Evolutionary conservation across 1,140 invertebrate genomes (phyloP).

Genomic region (Amyelois transitella): DNA sequence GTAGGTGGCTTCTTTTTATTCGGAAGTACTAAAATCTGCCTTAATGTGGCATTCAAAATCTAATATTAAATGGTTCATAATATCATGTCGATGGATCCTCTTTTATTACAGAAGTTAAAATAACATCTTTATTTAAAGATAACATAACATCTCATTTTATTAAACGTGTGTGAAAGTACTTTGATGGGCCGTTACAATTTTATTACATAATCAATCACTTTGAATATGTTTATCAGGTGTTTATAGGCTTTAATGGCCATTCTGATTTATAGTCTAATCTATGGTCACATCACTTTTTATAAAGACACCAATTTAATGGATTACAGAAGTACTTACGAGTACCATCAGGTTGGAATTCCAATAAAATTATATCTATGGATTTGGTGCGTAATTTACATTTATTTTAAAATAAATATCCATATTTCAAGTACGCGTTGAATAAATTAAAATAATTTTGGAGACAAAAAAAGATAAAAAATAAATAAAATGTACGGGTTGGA

Average conservation of each 20-base stretch:
- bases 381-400: too few relatives aligned
- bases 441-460: too few relatives aligned
- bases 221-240: slow-evolving; percentile 14
- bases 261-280: slow-evolving; percentile 22
- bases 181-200: slow-evolving; percentile 12
- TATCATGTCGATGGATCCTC: slow-evolving; percentile 1
- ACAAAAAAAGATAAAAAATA: too few relatives aligned
- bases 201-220: slow-evolving; percentile 11
- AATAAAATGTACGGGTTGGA: too few relatives aligned
- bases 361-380: too few relatives aligned
- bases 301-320: not conserved
- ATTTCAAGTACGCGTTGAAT: too few relatives aligned
- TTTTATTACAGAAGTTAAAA: slow-evolving; percentile 2
- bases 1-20: too few relatives aligned
- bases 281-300: slow-evolving; percentile 1
- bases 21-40: too few relatives aligned
- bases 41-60: slow-evolving; percentile 5
- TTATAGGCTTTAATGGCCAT: slow-evolving; percentile 13
- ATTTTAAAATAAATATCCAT: too few relatives aligned
- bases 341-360: too few relatives aligned
- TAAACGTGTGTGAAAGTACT: not conserved
- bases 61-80: not conserved
- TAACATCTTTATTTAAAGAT: not conserved
- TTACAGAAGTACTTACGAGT: not conserved
- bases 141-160: not conserved